phyloP scores from a whole-genome alignment of 1,140 invertebrate genomes.

The Hesperophylax magnus region DNA sequence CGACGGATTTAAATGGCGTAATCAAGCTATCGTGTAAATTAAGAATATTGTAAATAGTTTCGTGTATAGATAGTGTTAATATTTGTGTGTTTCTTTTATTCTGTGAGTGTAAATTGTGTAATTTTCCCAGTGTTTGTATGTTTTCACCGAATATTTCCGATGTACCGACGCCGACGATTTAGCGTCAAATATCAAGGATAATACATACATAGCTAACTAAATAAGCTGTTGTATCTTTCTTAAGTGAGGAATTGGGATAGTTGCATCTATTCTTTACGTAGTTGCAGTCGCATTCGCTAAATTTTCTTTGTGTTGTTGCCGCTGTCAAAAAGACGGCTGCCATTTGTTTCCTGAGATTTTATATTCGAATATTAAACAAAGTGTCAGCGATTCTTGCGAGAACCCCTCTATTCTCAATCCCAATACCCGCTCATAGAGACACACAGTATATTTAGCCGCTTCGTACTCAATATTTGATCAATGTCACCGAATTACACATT shows the following conservation, averaged over 20 bases:
- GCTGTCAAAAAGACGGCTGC: conserved; percentile 52
- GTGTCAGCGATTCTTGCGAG: conserved; percentile 27
- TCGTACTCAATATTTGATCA: not conserved
- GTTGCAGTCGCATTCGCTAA: conserved; percentile 37
- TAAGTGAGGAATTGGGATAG: conserved; percentile 26
- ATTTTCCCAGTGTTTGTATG: conserved; percentile 70
- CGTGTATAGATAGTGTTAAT: conserved; percentile 72
- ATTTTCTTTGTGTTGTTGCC: conserved; percentile 54
- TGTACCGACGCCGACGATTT: conserved; percentile 66
- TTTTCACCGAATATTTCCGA: conserved; percentile 58
- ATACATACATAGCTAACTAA: conserved; percentile 27
- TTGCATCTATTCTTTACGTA: conserved; percentile 30
- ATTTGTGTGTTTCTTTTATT: conserved; percentile 67
- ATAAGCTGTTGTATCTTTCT: conserved; percentile 42
- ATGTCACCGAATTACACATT: conserved; percentile 18
- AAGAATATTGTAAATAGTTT: conserved; percentile 72
- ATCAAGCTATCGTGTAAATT: conserved; percentile 69
- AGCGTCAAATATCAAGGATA: conserved; percentile 47
- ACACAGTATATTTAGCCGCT: not conserved
- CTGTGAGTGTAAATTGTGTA: conserved; percentile 70
- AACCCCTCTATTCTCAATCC: not conserved
- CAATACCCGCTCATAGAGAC: conserved; percentile 27
- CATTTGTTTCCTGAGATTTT: conserved; percentile 50
- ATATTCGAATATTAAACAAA: conserved; percentile 10
- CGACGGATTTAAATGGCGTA: conserved; percentile 70